Conservation (phyloP, 2,797 vertebrate genomes). For the Sebastes vulpes region DNA sequence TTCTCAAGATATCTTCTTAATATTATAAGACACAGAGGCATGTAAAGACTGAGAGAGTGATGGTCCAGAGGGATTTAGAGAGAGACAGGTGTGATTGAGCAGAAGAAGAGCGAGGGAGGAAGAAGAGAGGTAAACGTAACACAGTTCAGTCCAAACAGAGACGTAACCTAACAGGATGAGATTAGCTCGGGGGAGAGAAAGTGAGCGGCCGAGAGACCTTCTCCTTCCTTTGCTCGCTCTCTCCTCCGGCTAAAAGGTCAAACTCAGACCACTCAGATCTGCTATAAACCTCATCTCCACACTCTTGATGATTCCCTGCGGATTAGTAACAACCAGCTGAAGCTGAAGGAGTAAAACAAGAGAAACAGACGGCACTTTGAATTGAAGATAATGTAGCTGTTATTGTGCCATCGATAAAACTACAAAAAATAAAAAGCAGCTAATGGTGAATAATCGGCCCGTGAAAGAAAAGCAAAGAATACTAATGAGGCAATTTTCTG, state of each 20-base stretch:
- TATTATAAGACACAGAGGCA: too few species aligned
- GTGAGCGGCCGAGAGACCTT: background rate
- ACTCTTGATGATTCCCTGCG: background rate
- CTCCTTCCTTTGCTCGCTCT: background rate
- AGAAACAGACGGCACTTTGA: conserved; percentile 39
- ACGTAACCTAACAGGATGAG: background rate
- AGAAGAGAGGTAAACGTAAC: background rate
- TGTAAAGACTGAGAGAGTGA: too few species aligned
- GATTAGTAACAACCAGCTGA: conserved; percentile 10
- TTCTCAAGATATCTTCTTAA: fast-evolving
- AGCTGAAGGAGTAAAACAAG: background rate
- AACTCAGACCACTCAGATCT: background rate
- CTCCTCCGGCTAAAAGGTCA: background rate
- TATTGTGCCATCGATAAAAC: conserved; percentile 22
- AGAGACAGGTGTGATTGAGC: too few species aligned
- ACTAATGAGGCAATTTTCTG: conserved; percentile 8
- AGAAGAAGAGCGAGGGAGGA: too few species aligned
- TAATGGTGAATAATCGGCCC: conserved; percentile 31
- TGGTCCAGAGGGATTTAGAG: too few species aligned
- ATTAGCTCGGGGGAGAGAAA: background rate
- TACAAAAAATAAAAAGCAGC: conserved; percentile 16
- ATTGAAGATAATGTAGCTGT: conserved; percentile 28
- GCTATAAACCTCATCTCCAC: background rate
- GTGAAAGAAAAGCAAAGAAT: conserved; percentile 22
- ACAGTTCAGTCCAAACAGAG: background rate